Evolutionary conservation across 2,888 invertebrate genomes (phyloP).

Genomic region (Kryphioiulus occultus): DNA sequence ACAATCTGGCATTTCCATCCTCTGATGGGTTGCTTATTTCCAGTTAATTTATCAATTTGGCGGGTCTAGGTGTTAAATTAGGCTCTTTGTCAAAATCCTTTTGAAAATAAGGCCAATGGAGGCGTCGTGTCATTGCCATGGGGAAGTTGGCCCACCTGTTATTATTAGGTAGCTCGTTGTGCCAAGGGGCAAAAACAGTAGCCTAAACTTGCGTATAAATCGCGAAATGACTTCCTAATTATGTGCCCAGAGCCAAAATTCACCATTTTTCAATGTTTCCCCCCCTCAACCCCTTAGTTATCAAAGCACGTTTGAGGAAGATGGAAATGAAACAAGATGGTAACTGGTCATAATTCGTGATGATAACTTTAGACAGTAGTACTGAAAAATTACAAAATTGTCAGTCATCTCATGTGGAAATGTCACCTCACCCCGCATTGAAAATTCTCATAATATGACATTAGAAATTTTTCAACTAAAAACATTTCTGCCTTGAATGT

Average conservation of each 20-base stretch:
- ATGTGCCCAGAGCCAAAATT: neutral
- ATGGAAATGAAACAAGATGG: neutral
- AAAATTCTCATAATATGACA: no score
- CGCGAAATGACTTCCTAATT: neutral
- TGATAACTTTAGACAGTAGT: neutral
- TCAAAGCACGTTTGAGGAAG: neutral
- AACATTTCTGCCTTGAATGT: no score
- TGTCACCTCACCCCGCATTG: no score
- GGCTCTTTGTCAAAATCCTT: neutral
- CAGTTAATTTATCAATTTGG: neutral
- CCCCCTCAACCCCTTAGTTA: neutral
- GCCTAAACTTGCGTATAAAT: neutral
- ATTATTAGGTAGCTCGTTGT: neutral
- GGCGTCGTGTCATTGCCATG: conserved; percentile 24
- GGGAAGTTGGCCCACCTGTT: conserved; percentile 15
- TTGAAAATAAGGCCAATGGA: neutral
- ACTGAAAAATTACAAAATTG: neutral
- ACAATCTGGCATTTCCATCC: no score
- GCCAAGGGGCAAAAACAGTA: neutral
- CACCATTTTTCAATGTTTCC: neutral
- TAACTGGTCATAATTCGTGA: neutral
- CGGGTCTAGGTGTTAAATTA: neutral
- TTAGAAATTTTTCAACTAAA: no score
- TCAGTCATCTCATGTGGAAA: no score
- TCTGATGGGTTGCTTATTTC: no score